Evolutionary conservation across 2,888 invertebrate species (phyloP), one percentile per base, ranked within the genome.

Genomic region (Euzetes globulus): DNA sequence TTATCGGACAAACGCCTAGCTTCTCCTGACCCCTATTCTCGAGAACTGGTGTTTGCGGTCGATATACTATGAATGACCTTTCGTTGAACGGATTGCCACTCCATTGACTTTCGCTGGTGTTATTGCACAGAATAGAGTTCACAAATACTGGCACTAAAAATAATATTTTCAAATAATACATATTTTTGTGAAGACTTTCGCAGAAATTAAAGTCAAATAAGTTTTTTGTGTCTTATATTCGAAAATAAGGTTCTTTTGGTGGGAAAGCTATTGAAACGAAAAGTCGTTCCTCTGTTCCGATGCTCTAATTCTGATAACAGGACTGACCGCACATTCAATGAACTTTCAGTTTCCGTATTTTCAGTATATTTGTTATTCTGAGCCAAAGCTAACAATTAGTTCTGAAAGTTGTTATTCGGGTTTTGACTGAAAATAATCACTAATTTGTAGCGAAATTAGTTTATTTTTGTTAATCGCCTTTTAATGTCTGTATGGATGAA

Each of bases 1-100:
- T 71, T 25, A 71, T 41, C 0, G 74, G 74, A 71, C 74, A 74
- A 7, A 71, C 47, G 13, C 74, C 74, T 52, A 45, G 33, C 41
- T 74, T 74, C 22, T 71, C 74, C 52, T 74, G 74, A 33, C 74
- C 74, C 22, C 55, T 71, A 52, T 74, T 74, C n/a, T 52, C 68
- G 13, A 71, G 27, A 0, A 74, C 52, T 17, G 45, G 41, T 41
- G 74, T 74, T 70, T 74, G 74, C 15, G 74, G 74, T 33, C 55
- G 33, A 41, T 74, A 74, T 13, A 74, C 25, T 17, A 74, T 74
- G 17, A 41, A 37, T 6, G 55, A 50, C 13, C 58, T 19, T 7
- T 74, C 71, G 29, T 74, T 74, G 41, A 74, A 74, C 25, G 71
- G 29, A 58, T 74, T 74, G 19, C 37, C 33, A 70, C 22, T 71